Percentiles rank a stretch among this genome's conserved stretches.
Conservation (phyloP, 2,113 vertebrate genomes). For the Pelodiscus sinensis region DNA sequence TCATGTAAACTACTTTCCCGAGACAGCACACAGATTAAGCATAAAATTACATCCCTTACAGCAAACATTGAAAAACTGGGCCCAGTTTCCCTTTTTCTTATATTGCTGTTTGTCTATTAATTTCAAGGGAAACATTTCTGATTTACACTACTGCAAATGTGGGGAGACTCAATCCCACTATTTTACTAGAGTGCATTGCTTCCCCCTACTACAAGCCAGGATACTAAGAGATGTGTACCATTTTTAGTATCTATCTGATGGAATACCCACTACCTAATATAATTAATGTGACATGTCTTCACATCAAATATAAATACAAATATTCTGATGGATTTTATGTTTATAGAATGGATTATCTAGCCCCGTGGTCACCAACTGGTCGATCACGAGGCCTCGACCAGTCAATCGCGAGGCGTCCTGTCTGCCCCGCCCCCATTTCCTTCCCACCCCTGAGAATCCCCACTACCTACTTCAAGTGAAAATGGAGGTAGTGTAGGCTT, state of each 20-base stretch:
- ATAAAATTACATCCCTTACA: background rate
- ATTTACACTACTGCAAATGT: background rate
- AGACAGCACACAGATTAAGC: background rate
- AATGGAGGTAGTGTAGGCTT: too few species aligned
- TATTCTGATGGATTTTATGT: background rate
- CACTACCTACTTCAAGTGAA: too few species aligned
- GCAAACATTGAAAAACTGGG: background rate
- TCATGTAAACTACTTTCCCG: background rate
- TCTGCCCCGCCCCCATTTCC: too few species aligned
- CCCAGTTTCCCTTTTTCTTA: background rate
- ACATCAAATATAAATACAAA: background rate
- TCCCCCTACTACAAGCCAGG: background rate
- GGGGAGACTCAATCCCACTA: background rate
- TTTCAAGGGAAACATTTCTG: background rate
- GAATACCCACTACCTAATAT: background rate
- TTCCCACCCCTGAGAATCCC: too few species aligned
- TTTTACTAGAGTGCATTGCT: background rate
- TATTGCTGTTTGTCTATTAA: background rate
- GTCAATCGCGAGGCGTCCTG: too few species aligned
- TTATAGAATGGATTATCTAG: background rate
- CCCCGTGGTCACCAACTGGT: too few species aligned
- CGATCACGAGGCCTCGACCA: too few species aligned
- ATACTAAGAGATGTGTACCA: accelerated
- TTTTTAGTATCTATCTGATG: background rate
- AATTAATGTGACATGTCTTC: background rate